Evolutionary conservation across 2,797 vertebrate species (phyloP), one percentile per base, ranked within the genome.

Genomic region (Syngnathus acus): DNA sequence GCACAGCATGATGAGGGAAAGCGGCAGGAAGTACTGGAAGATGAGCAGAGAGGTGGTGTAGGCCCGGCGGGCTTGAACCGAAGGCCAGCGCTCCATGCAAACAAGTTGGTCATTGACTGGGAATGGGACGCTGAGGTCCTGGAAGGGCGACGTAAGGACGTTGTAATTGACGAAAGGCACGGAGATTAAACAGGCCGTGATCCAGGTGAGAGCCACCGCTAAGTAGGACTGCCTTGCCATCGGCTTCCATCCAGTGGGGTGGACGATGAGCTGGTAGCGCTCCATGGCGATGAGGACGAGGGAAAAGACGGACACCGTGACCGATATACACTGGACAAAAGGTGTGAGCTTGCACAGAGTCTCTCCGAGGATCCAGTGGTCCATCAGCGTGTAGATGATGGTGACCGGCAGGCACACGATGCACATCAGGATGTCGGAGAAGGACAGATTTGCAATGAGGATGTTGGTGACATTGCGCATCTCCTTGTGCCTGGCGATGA

Each of bases 391-490:
- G 87, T 94, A 94, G 77, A 92, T 89, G 45, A 94, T 91, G 0
- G 93, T 94, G 71, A 91, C 84, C 0, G 93, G 93, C 64, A 94
- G 81, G 79, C 93, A 93, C 6, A 94, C 82, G 0, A 93, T 42
- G 68, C 91, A 90, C 84, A 94, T 89, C 19, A 94, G 90, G 78
- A 94, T 91, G 81, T 94, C 93, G 0, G 93, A 93, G 61, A 88
- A 92, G 13, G 93, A 93, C 53, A 94, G 88, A 79, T 94, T 94
- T 82, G 87, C 91, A 7, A 94, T 94, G 69, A 94, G 89, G 79
- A 94, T 83, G 84, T 94, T 93, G 78, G 93, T 94, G 68, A 94
- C 93, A 2, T 94, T 94, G 60, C 84, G 90, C 93, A 94, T 93
- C 79, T 93, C 93, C 78, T 91, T 91, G 79, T 93, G 92, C 13